Evolutionary conservation across 2,888 invertebrate species (phyloP), one percentile per base, ranked within the genome.

Genomic region (Frankliniella intonsa): DNA sequence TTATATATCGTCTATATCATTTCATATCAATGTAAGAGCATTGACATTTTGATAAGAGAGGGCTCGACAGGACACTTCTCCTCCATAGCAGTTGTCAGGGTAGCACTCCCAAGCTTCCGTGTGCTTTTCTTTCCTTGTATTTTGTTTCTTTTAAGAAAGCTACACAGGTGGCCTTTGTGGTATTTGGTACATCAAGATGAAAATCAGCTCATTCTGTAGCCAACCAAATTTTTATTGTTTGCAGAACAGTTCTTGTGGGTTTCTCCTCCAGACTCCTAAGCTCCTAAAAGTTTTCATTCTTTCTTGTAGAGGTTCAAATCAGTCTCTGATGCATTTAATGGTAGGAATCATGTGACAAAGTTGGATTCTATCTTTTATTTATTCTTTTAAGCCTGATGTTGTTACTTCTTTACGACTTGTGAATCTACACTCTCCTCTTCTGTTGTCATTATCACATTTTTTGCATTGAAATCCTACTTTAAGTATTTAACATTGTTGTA

Each of bases 1-100:
- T 76, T 76, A 76, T 76, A 25, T 76, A 25, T 76, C 69, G 22
- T 76, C 69, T 76, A 25, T 76, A 76, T 76, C 69, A 76, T 76
- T 76, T 76, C 69, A 76, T 76, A 76, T 76, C 69, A 76, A 22
- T 76, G 25, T 76, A 25, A 25, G 9, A 76, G 22, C 69, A 76
- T 76, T 76, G 25, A 76, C 25, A 76, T 76, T 25, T 76, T 12
- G 25, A 76, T 12, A 25, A 25, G 25, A 76, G 25, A 76, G 69
- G 25, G 25, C 69, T 76, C 69, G 69, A 76, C 69, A 76, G 69
- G 69, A 76, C 69, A 22, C 25, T 25, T 76, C 25, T 25, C 69
- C 69, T 76, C 22, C 69, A 69, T 69, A 69, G 69, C 22, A 25
- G 25, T 25, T 76, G 22, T 76, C 7, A 62, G 7, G 0, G 11